Evolutionary conservation across 2,888 invertebrate genomes (phyloP), one percentile per base, ranked within the genome.

Genomic region (Amphipyra berbera): DNA sequence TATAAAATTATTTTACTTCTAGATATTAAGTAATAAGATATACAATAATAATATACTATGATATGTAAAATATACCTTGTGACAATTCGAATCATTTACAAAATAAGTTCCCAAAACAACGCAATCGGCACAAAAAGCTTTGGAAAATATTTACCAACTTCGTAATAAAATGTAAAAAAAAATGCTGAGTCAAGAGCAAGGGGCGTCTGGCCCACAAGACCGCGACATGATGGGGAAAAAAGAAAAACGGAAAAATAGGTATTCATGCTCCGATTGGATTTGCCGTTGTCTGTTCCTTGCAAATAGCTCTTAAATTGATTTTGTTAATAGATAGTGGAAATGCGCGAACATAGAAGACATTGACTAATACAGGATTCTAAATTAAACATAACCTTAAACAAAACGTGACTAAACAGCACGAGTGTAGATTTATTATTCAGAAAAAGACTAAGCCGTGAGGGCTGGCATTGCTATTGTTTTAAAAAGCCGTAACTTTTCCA

Each of bases 301-400:
- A 93, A 94, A 93, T 93, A 90, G 91, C 85, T 92, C 93, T 91
- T 88, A 91, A 93, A 94, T 94, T 92, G 94, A 92, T 94, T 94
- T 88, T 83, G 83, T 86, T 85, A 87, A 88, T 84, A 88, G 88
- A 89, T 85, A 87, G 82, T 74, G 63, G 66, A 63, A 80, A 72
- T 66, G 68, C 57, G 46, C 69, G 46, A 66, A 61, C 65, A 72
- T 56, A 58, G 59, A 75, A 68, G 53, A 67, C 58, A 71, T 49
- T 47, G 45, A 46, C 40, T 12, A 54, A 42, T 47, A 59, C 35
- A 38, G 35, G 0, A 46, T 48, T 44, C 48, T 45, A 52, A 53
- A 61, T 66, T 61, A 44, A 63, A 60, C 12, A 38, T 41, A 62
- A 64, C 59, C 68, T 78, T 79, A 83, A 84, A 82, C n/a, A 83